Evolutionary conservation across 2,797 vertebrate genomes (phyloP), one percentile per base, ranked within the genome.

Genomic region (Liparis tanakae): DNA sequence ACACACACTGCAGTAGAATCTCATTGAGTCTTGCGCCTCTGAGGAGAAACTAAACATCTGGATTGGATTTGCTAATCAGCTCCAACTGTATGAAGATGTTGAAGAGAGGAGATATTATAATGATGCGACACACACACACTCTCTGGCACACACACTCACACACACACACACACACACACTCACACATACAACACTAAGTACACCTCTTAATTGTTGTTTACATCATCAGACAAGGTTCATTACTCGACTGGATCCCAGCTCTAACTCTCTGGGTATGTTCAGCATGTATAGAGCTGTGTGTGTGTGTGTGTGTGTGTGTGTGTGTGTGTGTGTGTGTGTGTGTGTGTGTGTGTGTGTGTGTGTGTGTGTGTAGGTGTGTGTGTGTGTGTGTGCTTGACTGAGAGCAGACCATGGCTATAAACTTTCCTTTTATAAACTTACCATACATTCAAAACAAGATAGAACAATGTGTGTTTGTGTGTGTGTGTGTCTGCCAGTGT

Each of bases 191-290:
- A 59, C n/a, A 58, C 36, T 59, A 36, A 76, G 46, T 25, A 51
- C 67, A 69, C 76, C 62, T 80, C 66, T 69, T 78, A 81, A 85
- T 69, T 78, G 70, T 82, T 92, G 85, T 91, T 90, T 92, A 87
- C 84, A 83, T 79, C 82, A 65, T 41, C 70, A 68, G 70, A 78
- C 81, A 81, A 59, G 85, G 75, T 84, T 89, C 85, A 89, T 88
- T 87, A 87, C 72, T 76, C 70, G 83, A 82, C 89, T 85, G 80
- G 74, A 60, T 76, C 76, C 68, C 69, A 62, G 70, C 72, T 76
- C 81, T 61, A 22, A 14, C 53, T 83, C 89, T 83, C 67, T 76
- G 59, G 33, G 44, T 70, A 76, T 81, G 79, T 75, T 77, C 30
- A 48, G n/a, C 62, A 51, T 59, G 37, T 30, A 65, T 30, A 43